Base-by-base conservation (phyloP, 2,888 invertebrate genomes). In the Polyommatus icarus region DNA sequence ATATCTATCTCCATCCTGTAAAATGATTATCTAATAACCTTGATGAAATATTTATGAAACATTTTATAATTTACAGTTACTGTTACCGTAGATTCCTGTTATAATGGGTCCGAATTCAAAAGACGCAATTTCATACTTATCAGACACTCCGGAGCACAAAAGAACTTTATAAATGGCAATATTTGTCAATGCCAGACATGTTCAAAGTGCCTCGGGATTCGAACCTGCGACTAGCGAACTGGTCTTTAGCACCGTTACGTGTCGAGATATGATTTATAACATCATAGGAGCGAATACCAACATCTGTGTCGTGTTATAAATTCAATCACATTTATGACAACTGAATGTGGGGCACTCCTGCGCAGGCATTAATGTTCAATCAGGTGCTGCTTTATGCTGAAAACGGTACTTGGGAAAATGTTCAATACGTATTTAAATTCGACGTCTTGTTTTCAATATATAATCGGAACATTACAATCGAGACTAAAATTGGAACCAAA, bases 231-330 rank as follows among this genome's bases (percentile, higher is more conserved):
- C 77, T 77, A 76, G 73, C 78, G 71, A 76, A 76, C 78, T 78
- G 78, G 80, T 77, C 78, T 79, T 80, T 79, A 79, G 80, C 80
- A 76, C 76, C 77, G 79, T 79, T 79, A 80, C 76, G 79, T 80
- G 84, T 82, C 84, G 79, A 80, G 79, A 78, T 76, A 79, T 84
- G 84, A 85, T 85, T 85, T 85, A 84, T 72, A 72, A 72, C 72
- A 40, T 72, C 36, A 40, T 72, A 36, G 72, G 72, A 40, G 18
- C 8, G 40, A 72, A 72, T 72, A 40, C 72, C 67, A 32, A 18
- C 29, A 67, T 67, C 67, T 67, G 67, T 67, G 67, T 32, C 67
- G 24, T 67, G 73, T 73, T 46, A 24, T 75, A 50, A 75, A 54
- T 50, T 75, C 75, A 50, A 54, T 75, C 75, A 75, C 50, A 72